Conservation (phyloP, 2,113 vertebrate genomes). For the Ranitomeya imitator region DNA sequence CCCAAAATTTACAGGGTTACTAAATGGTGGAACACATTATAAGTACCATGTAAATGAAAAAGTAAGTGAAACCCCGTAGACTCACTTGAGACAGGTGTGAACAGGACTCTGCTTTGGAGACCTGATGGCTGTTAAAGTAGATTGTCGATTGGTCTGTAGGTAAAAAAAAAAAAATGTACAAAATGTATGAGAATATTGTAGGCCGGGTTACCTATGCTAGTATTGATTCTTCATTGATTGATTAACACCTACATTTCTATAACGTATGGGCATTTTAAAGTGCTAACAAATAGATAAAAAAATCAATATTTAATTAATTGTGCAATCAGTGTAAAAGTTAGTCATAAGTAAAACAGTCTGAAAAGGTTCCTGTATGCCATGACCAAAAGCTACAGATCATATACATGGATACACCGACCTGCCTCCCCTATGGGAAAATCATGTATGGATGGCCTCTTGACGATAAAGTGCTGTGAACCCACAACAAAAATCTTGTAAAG, state of each 20-base stretch:
- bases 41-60: neutral
- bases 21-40: neutral
- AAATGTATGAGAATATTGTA: neutral
- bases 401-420: constrained; percentile 62
- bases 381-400: neutral
- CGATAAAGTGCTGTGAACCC: constrained; percentile 70
- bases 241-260: neutral
- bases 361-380: neutral
- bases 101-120: constrained; percentile 76
- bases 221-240: neutral
- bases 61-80: neutral
- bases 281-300: neutral
- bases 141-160: constrained; percentile 72
- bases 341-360: too few relatives aligned
- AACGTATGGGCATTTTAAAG: neutral
- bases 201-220: neutral
- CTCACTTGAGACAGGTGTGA: constrained; percentile 75
- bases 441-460: constrained; percentile 75
- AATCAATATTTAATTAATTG: neutral
- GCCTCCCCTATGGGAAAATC: constrained; percentile 73
- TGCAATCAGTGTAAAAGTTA: neutral
- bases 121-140: constrained; percentile 78
- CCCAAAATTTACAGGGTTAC: too few relatives aligned
- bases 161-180: neutral
- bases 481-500: constrained; percentile 79